Conservation (phyloP, 37 sponge, comb jelly and placozoan species). For the Amphimedon queenslandica region DNA sequence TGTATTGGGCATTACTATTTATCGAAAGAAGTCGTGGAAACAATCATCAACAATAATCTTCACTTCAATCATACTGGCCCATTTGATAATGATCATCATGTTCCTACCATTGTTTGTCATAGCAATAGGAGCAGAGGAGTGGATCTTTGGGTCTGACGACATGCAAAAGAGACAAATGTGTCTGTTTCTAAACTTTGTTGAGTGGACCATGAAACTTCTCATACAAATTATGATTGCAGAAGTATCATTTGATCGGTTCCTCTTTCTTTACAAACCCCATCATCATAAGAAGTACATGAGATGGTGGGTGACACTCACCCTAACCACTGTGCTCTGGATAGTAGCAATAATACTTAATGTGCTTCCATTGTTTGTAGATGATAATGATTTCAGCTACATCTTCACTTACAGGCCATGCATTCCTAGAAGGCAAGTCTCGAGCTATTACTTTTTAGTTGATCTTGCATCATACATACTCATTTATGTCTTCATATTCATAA, state of each 20-base stretch:
- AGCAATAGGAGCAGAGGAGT: conserved; percentile 16
- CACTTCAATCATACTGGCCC: conserved; percentile 6
- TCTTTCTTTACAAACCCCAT: conserved; percentile 13
- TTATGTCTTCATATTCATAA: no score
- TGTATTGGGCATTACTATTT: no score
- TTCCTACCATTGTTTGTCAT: conserved; percentile 12
- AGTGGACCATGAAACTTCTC: background rate
- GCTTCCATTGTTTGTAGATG: conserved; percentile 13
- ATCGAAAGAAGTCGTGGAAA: no score
- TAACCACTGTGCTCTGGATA: conserved; percentile 19
- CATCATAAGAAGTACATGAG: conserved; percentile 12
- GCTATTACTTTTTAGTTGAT: no score
- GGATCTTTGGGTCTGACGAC: conserved; percentile 13
- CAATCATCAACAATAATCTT: conserved; percentile 17
- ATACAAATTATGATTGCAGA: conserved; percentile 2
- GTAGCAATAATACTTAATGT: background rate
- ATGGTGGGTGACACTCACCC: background rate
- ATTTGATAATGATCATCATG: conserved; percentile 11
- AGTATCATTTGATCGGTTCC: conserved; percentile 24
- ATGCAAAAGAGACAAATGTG: background rate
- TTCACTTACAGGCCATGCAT: no score
- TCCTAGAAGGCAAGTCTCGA: no score
- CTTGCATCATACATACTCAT: no score
- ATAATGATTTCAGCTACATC: no score
- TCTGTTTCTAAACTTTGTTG: conserved; percentile 6